Evolutionary conservation across 2,113 vertebrate species (phyloP).

Genomic region (Procavia capensis): DNA sequence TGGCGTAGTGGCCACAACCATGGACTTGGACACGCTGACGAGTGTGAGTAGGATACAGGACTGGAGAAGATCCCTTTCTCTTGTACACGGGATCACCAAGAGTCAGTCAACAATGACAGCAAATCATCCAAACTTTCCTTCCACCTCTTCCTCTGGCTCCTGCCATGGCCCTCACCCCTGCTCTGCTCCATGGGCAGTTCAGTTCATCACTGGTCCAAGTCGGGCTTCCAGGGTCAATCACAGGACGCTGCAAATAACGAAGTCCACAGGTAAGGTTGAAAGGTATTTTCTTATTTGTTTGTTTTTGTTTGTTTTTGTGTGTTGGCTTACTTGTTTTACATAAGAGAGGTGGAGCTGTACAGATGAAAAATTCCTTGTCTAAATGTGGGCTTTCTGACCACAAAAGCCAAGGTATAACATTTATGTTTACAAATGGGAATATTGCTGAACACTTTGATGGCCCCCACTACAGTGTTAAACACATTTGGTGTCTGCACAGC

Average conservation of each 20-base stretch:
- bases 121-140: not conserved
- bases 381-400: not conserved
- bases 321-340: not conserved
- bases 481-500: not conserved
- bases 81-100: not conserved
- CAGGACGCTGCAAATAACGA: not conserved
- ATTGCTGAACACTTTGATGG: not conserved
- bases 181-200: not conserved
- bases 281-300: not conserved
- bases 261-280: not conserved
- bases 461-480: not conserved
- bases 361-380: not conserved
- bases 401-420: not conserved
- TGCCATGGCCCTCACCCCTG: fast-evolving
- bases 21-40: not conserved
- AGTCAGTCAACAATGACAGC: not conserved
- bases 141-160: not conserved
- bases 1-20: not conserved
- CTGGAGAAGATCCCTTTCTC: not conserved
- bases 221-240: not conserved
- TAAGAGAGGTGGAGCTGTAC: not conserved
- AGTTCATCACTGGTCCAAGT: not conserved
- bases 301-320: no score
- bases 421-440: not conserved
- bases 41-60: not conserved